Evolutionary conservation across 1,140 invertebrate species (phyloP).

Genomic region (Galleria mellonella): DNA sequence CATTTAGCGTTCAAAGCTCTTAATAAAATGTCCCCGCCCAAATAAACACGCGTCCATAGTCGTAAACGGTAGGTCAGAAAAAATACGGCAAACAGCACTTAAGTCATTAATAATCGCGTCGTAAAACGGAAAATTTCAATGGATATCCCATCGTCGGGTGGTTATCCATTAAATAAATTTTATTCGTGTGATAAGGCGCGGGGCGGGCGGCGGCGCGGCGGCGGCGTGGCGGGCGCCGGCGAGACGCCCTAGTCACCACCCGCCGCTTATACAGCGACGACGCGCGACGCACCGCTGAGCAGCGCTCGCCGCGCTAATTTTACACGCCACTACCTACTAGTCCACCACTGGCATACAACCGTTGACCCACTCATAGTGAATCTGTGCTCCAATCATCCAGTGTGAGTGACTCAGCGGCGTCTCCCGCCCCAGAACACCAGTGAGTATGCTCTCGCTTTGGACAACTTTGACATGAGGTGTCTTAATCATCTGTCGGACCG

Average conservation of each 20-base stretch:
- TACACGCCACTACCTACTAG: slow-evolving; percentile 47
- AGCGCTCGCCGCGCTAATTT: slow-evolving; percentile 46
- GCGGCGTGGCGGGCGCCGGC: slow-evolving; percentile 45
- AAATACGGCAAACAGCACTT: slow-evolving; percentile 25
- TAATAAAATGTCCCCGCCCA: too few species aligned
- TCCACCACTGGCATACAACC: slow-evolving; percentile 21
- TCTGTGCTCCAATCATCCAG: slow-evolving; percentile 28
- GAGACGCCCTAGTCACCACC: slow-evolving; percentile 52
- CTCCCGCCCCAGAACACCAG: slow-evolving; percentile 11
- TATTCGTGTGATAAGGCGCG: slow-evolving; percentile 61
- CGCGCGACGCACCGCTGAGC: slow-evolving; percentile 23
- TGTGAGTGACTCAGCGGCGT: slow-evolving; percentile 24
- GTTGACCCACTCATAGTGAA: slow-evolving; percentile 56
- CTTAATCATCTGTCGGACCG: slow-evolving; percentile 37
- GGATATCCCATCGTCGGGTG: slow-evolving; percentile 44
- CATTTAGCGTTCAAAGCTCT: too few species aligned
- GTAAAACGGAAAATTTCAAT: slow-evolving; percentile 54
- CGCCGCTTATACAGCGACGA: slow-evolving; percentile 31
- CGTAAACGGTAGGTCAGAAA: slow-evolving; percentile 6
- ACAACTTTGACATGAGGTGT: slow-evolving; percentile 24
- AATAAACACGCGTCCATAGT: slow-evolving; percentile 5
- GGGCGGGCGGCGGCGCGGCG: slow-evolving; percentile 33
- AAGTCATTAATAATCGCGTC: slow-evolving; percentile 41
- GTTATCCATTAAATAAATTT: slow-evolving; percentile 71
- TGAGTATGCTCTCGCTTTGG: slow-evolving; percentile 23